Base-by-base conservation (phyloP, 2,888 invertebrate genomes). In the Drosophila multiciliata region DNA sequence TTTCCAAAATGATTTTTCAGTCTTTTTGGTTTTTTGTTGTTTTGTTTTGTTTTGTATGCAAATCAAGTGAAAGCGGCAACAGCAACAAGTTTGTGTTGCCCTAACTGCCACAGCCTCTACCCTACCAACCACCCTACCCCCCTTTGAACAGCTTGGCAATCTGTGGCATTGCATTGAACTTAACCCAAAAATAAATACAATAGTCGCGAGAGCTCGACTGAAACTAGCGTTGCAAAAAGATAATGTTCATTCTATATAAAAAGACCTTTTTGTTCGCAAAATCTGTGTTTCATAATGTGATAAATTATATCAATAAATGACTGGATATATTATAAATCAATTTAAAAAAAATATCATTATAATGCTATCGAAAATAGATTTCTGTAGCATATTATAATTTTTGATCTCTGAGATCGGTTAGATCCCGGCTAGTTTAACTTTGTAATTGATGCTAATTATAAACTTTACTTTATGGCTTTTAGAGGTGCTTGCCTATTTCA, bases 41-140 rank as follows among this genome's bases (percentile, higher is more conserved):
- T 38, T 26, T 54, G 23, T 6, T 23, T 48, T 48, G 59, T 58
- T 57, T 59, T 68, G 60, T 83, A 89, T 89, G 89, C 85, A 88
- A 89, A 89, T 91, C 82, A 75, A 84, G 91, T 89, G 89, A 91
- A 91, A 91, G 90, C 89, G 75, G 60, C 55, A 32, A 76, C 67
- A 26, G 78, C 68, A 73, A 76, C 77, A 84, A 82, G 82, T 74
- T 73, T 32, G 1, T n/a, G 26, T 32, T 26, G 35, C 15, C 35
- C 48, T 23, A 38, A n/a, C 29, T 50, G 55, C 15, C 12, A 45
- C 12, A 36, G 42, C 40, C 40, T 35, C 12, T 23, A 35, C 11
- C 52, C 42, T 40, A 26, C 36, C 4, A 0, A 26, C 23, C 29
- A 20, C 20, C 9, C 50, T 9, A 9, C 29, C 5, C 35, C n/a